These are phyloP conservation scores for Serilophus lunatus DNA, from an alignment of 2,113 vertebrate genomes.

Conservation along the genomic window DNA sequence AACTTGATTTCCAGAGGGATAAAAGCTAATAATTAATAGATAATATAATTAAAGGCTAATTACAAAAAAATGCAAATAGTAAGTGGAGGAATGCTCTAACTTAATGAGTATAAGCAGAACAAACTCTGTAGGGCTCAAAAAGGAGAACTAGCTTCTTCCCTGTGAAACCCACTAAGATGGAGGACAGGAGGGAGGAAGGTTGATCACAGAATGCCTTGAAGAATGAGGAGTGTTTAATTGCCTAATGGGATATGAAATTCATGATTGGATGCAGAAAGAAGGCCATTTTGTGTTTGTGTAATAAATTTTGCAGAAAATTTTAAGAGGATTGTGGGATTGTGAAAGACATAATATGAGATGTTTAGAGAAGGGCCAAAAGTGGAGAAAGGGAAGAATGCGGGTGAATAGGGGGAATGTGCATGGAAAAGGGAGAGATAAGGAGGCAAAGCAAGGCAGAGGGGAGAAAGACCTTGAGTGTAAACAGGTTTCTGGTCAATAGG, in stretches of 20 bases:
- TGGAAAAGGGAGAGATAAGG: not conserved
- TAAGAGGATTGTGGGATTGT: not conserved
- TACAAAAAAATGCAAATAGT: not conserved
- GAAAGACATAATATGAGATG: not conserved
- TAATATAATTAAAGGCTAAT: not conserved
- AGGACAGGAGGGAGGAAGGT: not conserved
- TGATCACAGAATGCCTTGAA: not conserved
- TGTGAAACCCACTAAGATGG: not conserved
- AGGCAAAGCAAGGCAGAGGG: not conserved
- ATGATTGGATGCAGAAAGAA: not conserved
- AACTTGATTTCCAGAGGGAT: not conserved
- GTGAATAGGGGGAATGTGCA: rapidly evolving
- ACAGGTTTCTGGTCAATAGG: not conserved
- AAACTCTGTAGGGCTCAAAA: not conserved
- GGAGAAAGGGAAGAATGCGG: not conserved
- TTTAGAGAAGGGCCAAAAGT: not conserved
- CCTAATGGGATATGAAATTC: not conserved
- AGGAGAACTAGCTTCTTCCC: not conserved
- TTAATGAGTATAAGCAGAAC: not conserved
- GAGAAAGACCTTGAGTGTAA: not conserved
- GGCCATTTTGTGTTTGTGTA: not conserved
- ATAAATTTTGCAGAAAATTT: not conserved
- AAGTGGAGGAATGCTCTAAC: not conserved
- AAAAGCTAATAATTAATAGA: not conserved
- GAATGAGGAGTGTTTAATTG: not conserved